Base-by-base conservation (phyloP, 2,888 invertebrate genomes). In the Anoplius nigerrimus region DNA sequence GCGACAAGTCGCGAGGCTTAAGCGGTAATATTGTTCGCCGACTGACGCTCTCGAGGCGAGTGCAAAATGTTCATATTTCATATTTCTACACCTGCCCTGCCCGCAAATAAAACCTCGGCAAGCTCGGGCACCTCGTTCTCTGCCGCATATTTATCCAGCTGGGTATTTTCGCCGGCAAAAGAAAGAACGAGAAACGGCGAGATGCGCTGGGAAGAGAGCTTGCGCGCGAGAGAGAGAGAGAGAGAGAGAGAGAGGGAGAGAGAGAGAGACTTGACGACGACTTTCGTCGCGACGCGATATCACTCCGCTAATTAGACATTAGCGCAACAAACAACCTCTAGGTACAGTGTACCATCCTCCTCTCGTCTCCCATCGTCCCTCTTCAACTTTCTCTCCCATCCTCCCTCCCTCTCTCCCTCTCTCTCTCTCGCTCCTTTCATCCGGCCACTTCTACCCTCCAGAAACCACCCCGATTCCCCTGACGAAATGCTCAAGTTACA, bases 221-320 rank as follows among this genome's bases (percentile, higher is more conserved):
- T 24, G n/a, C 13, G 24, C 18, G 21, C 24, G 20, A 53, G 55
- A 58, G 66, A 62, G 69, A 71, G 62, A 61, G 65, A 71, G n/a
- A 46, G 27, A 18, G 1, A 54, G 53, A 48, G 58, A 54, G 22
- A 46, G n/a, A 20, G 24, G 18, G 21, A 43, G 20, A 53, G 55
- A 58, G 66, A 62, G 69, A 71, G 62, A 61, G 65, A 71, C 62
- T 22, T 62, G 66, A 71, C 55, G 63, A 81, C 76, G 75, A 77
- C 72, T 80, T 81, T 78, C 80, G 79, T 81, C 80, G 82, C 82
- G 83, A 84, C 78, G 81, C 82, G 82, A 86, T 86, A 84, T 80
- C 85, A 85, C 84, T 86, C 81, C 78, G 84, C 88, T 88, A 87
- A 88, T 88, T 88, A 87, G 85, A 83, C 84, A 87, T 87, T 87